phyloP scores from a whole-genome alignment of 2,888 invertebrate species.

The Orchesella flavescens region DNA sequence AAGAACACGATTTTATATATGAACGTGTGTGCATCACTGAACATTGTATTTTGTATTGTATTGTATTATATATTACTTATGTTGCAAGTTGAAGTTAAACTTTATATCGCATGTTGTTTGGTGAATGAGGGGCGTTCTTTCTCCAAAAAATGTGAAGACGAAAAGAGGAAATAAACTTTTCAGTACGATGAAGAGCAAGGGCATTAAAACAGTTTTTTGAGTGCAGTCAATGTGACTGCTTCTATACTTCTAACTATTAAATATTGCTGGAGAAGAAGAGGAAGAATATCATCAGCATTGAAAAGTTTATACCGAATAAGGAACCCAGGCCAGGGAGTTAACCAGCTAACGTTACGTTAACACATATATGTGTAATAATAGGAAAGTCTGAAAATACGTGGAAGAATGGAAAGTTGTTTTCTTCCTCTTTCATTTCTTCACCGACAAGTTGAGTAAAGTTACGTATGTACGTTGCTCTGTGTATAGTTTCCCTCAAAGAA shows the following conservation, averaged over 20 bases:
- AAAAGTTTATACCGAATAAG: too few relatives aligned
- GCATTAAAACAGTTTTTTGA: constrained; percentile 23
- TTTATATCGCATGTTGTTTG: constrained; percentile 2
- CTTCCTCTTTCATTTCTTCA: too few relatives aligned
- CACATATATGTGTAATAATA: too few relatives aligned
- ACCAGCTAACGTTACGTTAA: too few relatives aligned
- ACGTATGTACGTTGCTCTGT: too few relatives aligned
- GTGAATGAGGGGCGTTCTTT: constrained; percentile 51
- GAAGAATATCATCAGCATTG: too few relatives aligned
- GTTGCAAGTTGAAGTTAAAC: background rate
- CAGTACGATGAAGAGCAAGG: constrained; percentile 24
- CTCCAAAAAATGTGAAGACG: background rate
- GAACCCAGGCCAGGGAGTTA: too few relatives aligned
- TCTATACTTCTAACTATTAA: background rate
- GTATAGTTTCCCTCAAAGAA: background rate
- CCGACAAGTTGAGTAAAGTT: background rate
- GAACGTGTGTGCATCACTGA: background rate
- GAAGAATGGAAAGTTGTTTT: too few relatives aligned
- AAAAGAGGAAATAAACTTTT: constrained; percentile 34
- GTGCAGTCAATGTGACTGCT: constrained; percentile 19
- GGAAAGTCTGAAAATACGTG: too few relatives aligned
- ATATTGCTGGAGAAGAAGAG: background rate
- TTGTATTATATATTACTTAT: background rate
- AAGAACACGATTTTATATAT: background rate
- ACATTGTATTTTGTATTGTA: background rate